Percentiles rank a stretch among this genome's conserved stretches.
Evolutionary conservation across 1,140 invertebrate genomes (phyloP).

Genomic region (Meloidogyne exigua): DNA sequence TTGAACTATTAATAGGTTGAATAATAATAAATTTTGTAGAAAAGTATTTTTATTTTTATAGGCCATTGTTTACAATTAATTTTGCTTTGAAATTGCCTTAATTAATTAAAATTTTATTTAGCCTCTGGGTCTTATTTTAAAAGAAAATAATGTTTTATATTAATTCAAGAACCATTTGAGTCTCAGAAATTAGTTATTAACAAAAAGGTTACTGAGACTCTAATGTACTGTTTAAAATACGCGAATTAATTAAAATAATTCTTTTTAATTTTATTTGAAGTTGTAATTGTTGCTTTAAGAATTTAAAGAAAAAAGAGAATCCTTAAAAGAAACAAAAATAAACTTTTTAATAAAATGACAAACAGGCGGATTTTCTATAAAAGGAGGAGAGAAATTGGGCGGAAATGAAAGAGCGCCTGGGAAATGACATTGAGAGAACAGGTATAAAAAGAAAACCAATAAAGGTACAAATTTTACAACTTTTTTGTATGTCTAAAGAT

Average conservation of each 20-base stretch:
- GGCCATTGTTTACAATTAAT: too few relatives aligned
- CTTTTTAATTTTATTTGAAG: too few relatives aligned
- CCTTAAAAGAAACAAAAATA: neutral
- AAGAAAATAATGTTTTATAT: too few relatives aligned
- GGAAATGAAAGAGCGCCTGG: neutral
- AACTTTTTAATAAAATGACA: neutral
- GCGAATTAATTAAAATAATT: too few relatives aligned
- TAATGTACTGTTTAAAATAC: too few relatives aligned
- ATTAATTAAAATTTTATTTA: too few relatives aligned
- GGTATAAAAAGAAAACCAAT: neutral
- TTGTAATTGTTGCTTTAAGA: too few relatives aligned
- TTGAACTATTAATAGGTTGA: neutral
- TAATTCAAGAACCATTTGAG: too few relatives aligned
- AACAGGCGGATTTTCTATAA: neutral
- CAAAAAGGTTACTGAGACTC: too few relatives aligned
- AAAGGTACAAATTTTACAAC: neutral
- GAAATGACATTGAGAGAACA: neutral
- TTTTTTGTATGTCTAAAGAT: neutral
- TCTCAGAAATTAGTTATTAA: too few relatives aligned
- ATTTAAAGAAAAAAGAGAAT: neutral
- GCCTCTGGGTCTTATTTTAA: too few relatives aligned
- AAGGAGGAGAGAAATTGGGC: neutral
- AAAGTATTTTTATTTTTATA: neutral
- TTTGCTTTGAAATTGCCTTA: too few relatives aligned
- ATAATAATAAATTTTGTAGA: neutral